These are phyloP conservation scores for Nasonovia ribisnigri DNA, from an alignment of 2,888 invertebrate genomes.

Conservation along the genomic window DNA sequence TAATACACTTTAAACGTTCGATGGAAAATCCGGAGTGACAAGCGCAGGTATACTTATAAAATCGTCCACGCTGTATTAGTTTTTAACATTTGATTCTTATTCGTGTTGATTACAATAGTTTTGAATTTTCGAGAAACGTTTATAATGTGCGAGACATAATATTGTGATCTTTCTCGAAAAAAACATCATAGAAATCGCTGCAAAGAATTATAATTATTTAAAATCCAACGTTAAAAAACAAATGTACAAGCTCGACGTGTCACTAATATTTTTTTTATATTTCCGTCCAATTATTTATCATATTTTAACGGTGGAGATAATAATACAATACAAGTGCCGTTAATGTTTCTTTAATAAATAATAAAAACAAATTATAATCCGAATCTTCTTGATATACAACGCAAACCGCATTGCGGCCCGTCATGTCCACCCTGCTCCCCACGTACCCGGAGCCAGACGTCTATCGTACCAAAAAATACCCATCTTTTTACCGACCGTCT, in stretches of 20 bases:
- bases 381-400: background rate
- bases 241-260: background rate
- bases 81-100: background rate
- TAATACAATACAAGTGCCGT: background rate
- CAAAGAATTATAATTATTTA: background rate
- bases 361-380: background rate
- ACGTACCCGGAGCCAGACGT: background rate
- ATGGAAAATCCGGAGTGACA: background rate
- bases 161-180: background rate
- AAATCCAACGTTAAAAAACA: background rate
- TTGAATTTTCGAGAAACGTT: background rate
- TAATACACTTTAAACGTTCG: background rate
- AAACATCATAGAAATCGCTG: background rate
- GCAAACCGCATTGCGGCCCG: background rate
- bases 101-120: background rate
- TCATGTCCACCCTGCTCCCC: background rate
- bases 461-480: background rate
- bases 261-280: background rate
- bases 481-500: background rate
- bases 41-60: too few species aligned
- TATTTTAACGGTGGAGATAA: background rate
- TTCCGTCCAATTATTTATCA: background rate
- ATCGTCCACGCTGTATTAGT: background rate
- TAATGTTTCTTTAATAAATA: background rate
- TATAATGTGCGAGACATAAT: background rate